These are phyloP conservation scores for Phenganax subtilis DNA, from an alignment of 92 coral and sea anemone species.

Conservation along the genomic window DNA sequence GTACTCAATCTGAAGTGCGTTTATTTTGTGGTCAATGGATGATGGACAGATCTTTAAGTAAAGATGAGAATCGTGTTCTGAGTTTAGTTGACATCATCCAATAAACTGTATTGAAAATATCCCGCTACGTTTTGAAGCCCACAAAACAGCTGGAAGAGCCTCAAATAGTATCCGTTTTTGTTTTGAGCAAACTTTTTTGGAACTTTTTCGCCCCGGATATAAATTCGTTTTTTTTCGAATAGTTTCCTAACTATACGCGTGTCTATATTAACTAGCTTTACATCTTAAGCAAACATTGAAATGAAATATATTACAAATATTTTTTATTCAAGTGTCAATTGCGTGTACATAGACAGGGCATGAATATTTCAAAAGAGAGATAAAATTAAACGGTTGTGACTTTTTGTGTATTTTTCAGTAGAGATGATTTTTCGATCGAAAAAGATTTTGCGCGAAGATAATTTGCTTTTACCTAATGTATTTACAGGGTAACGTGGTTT, in stretches of 20 bases:
- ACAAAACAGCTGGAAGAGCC: conserved; percentile 8
- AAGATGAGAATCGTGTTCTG: conserved; percentile 2
- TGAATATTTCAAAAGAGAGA: conserved; percentile 23
- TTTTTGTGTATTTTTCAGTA: neutral
- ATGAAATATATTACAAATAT: conserved; percentile 11
- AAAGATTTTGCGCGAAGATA: neutral
- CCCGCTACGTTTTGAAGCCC: conserved; percentile 9
- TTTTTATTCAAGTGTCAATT: conserved; percentile 9
- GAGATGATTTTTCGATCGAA: neutral
- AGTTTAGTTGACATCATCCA: conserved; percentile 3
- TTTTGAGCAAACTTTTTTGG: neutral
- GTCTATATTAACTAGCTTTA: neutral
- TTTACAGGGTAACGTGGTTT: neutral
- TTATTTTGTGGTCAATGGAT: conserved; percentile 12
- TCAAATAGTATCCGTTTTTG: neutral
- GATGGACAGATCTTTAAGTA: conserved; percentile 17
- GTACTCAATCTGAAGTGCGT: conserved; percentile 1
- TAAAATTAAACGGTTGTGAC: conserved; percentile 2
- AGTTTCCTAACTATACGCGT: neutral
- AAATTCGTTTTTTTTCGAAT: neutral
- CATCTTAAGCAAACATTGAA: conserved; percentile 12
- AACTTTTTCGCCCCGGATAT: neutral
- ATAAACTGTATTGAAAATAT: neutral
- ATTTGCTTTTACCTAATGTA: neutral
- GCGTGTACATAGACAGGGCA: conserved; percentile 9